A percentile compares a stretch with the other conserved stretches of the same genome.
These are phyloP conservation scores for Eufriesea mexicana DNA, from an alignment of 1,140 invertebrate genomes.

Conservation along the genomic window DNA sequence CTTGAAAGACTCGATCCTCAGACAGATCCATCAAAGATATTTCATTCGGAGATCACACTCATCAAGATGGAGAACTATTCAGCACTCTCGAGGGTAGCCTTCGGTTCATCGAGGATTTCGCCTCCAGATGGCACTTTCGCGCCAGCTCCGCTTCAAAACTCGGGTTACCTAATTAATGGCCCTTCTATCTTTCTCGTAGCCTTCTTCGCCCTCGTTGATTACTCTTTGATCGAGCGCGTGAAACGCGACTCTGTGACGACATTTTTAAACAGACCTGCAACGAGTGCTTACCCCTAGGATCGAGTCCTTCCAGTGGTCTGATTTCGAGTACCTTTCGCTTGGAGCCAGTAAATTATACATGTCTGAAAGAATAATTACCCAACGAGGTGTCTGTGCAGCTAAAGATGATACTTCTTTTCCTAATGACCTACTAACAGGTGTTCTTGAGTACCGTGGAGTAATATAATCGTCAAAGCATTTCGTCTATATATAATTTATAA, in stretches of 20 bases:
- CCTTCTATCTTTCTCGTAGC: constrained; percentile 38
- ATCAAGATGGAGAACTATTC: constrained; percentile 9
- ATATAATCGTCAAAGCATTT: too few relatives aligned
- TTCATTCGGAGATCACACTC: constrained; percentile 7
- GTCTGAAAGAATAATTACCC: neutral
- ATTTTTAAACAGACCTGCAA: constrained; percentile 53
- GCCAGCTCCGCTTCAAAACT: constrained; percentile 42
- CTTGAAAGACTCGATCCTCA: neutral
- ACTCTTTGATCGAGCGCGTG: constrained; percentile 62
- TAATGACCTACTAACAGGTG: neutral
- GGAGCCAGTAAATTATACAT: neutral
- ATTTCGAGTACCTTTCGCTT: neutral
- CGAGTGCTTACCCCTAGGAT: neutral
- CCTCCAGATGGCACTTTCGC: constrained; percentile 1
- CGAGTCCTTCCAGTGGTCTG: neutral
- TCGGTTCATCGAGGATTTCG: constrained; percentile 46
- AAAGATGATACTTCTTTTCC: neutral
- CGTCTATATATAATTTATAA: too few relatives aligned
- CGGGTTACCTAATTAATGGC: constrained; percentile 63
- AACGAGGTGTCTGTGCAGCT: neutral
- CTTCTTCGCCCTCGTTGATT: constrained; percentile 53
- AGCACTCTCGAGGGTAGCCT: neutral
- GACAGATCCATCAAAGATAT: neutral
- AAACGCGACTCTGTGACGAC: constrained; percentile 51
- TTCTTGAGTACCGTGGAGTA: too few relatives aligned